Conservation (phyloP, 2,797 vertebrate genomes). For the Pagetopsis macropterus region DNA sequence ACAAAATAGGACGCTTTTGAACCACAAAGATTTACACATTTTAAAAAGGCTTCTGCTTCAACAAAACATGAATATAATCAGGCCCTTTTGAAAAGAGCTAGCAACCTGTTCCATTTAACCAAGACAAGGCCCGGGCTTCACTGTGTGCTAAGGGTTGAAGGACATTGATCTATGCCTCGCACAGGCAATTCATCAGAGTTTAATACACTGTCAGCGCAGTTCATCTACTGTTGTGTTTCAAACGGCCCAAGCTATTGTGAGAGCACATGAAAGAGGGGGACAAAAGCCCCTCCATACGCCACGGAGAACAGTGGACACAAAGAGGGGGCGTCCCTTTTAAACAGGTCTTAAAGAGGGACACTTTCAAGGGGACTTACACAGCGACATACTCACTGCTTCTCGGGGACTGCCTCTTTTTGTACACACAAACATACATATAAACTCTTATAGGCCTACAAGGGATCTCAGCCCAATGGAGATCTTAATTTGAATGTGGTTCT, state of each 20-base stretch:
- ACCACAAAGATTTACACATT: constrained; percentile 83
- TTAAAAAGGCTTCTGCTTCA: constrained; percentile 84
- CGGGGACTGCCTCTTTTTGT: constrained; percentile 72
- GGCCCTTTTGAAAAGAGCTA: constrained; percentile 77
- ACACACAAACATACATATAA: constrained; percentile 84
- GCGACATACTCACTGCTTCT: constrained; percentile 77
- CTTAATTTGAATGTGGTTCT: constrained; percentile 74
- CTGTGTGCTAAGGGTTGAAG: constrained; percentile 84
- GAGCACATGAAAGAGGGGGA: constrained; percentile 84
- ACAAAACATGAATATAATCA: constrained; percentile 87
- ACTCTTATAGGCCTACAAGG: constrained; percentile 74
- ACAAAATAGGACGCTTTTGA: constrained; percentile 69
- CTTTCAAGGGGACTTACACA: constrained; percentile 86
- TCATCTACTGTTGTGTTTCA: constrained; percentile 88
- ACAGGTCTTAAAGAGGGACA: constrained; percentile 83
- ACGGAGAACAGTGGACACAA: constrained; percentile 85
- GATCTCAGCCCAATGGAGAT: constrained; percentile 72
- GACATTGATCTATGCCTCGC: constrained; percentile 87
- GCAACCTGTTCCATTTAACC: constrained; percentile 84
- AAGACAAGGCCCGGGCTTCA: constrained; percentile 79
- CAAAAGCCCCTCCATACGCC: constrained; percentile 85
- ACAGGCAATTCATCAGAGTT: constrained; percentile 87
- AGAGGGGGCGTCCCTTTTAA: constrained; percentile 88
- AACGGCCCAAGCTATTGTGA: constrained; percentile 83
- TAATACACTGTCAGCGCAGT: constrained; percentile 90